Percentiles rank a stretch among this genome's conserved stretches.
phyloP scores from a whole-genome alignment of 2,888 invertebrate genomes.

The Drosophila macrospina region DNA sequence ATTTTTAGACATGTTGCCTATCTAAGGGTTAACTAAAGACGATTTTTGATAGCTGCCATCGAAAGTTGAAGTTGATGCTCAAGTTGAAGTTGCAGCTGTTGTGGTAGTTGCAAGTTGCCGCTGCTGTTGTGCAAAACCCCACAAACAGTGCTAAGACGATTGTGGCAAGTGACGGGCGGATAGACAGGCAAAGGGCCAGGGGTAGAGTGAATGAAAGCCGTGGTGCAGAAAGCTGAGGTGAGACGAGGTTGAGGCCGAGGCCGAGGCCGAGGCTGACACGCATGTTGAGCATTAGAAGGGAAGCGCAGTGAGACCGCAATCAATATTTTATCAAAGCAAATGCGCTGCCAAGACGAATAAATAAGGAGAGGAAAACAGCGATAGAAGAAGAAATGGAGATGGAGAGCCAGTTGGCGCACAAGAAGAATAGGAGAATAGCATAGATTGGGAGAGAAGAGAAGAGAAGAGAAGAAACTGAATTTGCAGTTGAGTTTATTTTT shows the following conservation, averaged over 20 bases:
- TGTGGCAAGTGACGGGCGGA: slow-evolving; percentile 1
- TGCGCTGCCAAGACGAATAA: slow-evolving; percentile 37
- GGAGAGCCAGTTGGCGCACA: slow-evolving; percentile 1
- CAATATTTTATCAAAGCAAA: slow-evolving; percentile 78
- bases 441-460: too few species aligned
- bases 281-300: slow-evolving; percentile 64
- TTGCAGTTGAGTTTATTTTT: slow-evolving; percentile 35
- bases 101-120: slow-evolving; percentile 13
- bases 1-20: background rate
- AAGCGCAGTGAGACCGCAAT: slow-evolving; percentile 65
- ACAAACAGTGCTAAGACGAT: slow-evolving; percentile 60
- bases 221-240: background rate
- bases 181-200: background rate
- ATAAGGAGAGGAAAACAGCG: slow-evolving; percentile 29
- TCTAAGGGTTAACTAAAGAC: slow-evolving; percentile 44
- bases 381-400: background rate
- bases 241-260: slow-evolving; percentile 10
- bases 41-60: slow-evolving; percentile 54
- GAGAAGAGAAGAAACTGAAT: slow-evolving; percentile 27
- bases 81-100: slow-evolving; percentile 31
- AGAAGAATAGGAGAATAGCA: slow-evolving; percentile 2
- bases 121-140: slow-evolving; percentile 31
- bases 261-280: slow-evolving; percentile 54
- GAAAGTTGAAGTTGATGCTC: slow-evolving; percentile 39
- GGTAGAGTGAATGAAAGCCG: slow-evolving; percentile 11